Conservation (phyloP, 1,140 invertebrate genomes). For the Apis cerana region DNA sequence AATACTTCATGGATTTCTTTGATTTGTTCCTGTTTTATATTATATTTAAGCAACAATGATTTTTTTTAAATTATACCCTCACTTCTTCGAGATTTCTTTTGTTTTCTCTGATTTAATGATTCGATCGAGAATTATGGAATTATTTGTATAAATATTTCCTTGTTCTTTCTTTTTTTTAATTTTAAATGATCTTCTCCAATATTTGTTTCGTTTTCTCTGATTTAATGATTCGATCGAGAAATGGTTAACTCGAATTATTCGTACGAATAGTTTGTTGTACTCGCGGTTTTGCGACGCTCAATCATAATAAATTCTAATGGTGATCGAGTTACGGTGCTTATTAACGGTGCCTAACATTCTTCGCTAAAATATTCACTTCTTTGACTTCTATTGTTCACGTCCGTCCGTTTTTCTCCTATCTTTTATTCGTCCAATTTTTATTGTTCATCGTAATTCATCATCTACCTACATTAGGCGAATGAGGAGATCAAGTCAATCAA, state of each 20-base stretch:
- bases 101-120: too few species aligned
- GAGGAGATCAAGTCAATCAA: too few species aligned
- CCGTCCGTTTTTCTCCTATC: slow-evolving; percentile 27
- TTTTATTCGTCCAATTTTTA: slow-evolving; percentile 17
- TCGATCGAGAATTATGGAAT: too few species aligned
- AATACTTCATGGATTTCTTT: neutral
- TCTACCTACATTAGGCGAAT: too few species aligned
- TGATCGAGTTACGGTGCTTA: slow-evolving; percentile 28
- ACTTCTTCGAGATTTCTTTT: too few species aligned
- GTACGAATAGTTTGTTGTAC: neutral
- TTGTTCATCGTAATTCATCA: neutral
- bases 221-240: too few species aligned
- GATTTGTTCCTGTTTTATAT: too few species aligned
- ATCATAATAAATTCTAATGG: slow-evolving; percentile 28
- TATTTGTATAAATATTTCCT: neutral
- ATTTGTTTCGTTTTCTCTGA: too few species aligned
- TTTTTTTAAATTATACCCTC: too few species aligned
- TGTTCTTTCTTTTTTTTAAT: too few species aligned
- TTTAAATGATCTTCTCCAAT: too few species aligned
- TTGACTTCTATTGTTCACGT: slow-evolving; percentile 51
- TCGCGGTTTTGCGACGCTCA: slow-evolving; percentile 1
- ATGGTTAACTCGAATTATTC: neutral
- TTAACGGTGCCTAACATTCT: slow-evolving; percentile 67
- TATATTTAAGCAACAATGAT: too few species aligned
- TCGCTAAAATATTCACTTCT: slow-evolving; percentile 9